Base-by-base conservation (phyloP, 2,113 vertebrate species). In the Charadrius vociferus region DNA sequence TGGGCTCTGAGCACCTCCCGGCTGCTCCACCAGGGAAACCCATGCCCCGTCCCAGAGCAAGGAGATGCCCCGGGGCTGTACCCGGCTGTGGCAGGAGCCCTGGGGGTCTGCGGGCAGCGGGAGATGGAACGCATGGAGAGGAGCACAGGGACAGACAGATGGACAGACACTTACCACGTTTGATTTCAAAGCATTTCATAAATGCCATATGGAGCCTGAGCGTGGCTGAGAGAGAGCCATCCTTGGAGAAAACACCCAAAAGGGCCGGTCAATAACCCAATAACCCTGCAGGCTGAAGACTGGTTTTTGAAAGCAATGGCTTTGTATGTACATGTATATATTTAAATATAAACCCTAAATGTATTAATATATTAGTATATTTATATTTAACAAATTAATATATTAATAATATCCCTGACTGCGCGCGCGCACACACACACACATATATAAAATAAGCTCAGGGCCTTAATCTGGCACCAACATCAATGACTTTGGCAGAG, bases 51-150 rank as follows among this genome's bases (percentile, higher is more conserved):
- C 45, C 58, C 52, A 26, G 45, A 45, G 53, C 53, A 39, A 41
- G 45, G 49, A 68, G 47, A 3, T 13, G 43, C 14, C 11, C 15
- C 2, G 5, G 43, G 14, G 20, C 36, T 30, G 36, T 29, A 34
- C 30, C 36, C 3, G 5, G 19, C 66, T 16, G 23, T 55, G 53
- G 74, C 70, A 59, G 74, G 36, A 67, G 68, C 52, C 39, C 47
- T 15, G 62, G 27, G 36, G 43, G 10, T 7, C 34, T 1, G 0
- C 0, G 3, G 41, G 23, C 16, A 13, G 63, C 0, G 1, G 59
- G 65, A 67, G 14, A 55, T 14, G 10, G 17, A 62, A 30, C 1
- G 7, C 12, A 6, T 4, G 16, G 75, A 20, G 65, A 39, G 39
- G 15, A 68, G 24, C 22, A 19, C n/a, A 71, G n/a, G 41, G 58